These are phyloP conservation scores for Galerucella pusilla DNA, from an alignment of 2,888 invertebrate genomes.

Conservation along the genomic window DNA sequence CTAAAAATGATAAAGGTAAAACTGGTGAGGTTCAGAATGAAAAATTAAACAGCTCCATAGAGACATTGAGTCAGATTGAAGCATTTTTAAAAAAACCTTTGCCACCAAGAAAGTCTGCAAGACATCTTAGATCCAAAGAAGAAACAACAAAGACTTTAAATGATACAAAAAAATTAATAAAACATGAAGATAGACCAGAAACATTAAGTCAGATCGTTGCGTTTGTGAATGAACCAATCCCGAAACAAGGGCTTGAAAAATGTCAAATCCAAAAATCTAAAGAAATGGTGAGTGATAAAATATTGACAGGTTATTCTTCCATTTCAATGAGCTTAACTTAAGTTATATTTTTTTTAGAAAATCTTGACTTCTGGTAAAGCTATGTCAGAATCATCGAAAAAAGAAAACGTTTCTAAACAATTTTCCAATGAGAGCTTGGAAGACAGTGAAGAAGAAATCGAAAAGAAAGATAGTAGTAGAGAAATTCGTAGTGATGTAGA, in stretches of 20 bases:
- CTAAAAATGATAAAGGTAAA: not conserved
- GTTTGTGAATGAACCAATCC: conserved; percentile 34
- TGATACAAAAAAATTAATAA: not conserved
- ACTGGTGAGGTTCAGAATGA: not conserved
- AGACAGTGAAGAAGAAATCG: conserved; percentile 13
- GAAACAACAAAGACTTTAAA: not conserved
- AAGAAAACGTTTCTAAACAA: conserved; percentile 3
- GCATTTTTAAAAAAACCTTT: conserved; percentile 40
- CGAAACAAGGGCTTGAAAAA: not conserved
- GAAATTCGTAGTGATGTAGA: conserved; percentile 35
- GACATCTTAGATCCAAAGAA: not conserved
- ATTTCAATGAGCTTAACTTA: not conserved
- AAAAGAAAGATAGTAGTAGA: conserved; percentile 27
- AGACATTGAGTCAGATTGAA: conserved; percentile 44
- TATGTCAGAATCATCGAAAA: not conserved
- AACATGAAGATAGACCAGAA: conserved; percentile 22
- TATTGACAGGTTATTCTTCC: too few species aligned
- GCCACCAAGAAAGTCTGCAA: conserved; percentile 8
- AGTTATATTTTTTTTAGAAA: not conserved
- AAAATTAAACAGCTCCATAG: not conserved
- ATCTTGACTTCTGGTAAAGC: not conserved
- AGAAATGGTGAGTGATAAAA: not conserved
- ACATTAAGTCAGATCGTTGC: conserved; percentile 43
- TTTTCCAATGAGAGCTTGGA: conserved; percentile 16
- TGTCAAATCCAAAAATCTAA: not conserved